Evolutionary conservation across 2,888 invertebrate genomes (phyloP).

Genomic region (Leptopilina myrica): DNA sequence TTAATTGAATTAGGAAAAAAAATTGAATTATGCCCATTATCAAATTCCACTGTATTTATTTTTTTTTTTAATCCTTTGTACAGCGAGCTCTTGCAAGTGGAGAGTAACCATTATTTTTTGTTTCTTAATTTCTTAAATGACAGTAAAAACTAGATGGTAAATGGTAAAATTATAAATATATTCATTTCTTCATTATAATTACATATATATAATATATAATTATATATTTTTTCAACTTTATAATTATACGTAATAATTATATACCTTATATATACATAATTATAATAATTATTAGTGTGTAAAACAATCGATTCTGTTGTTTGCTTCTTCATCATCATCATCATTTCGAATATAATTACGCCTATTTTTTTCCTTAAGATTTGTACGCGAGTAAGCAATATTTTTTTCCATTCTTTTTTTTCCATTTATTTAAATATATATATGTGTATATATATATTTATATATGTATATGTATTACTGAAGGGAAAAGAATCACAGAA

Average conservation of each 20-base stretch:
- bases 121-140: constrained; percentile 46
- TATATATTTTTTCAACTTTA: constrained; percentile 20
- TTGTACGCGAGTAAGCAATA: constrained; percentile 64
- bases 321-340: neutral
- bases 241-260: constrained; percentile 40
- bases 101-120: constrained; percentile 52
- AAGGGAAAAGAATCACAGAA: constrained; percentile 60
- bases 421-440: no score
- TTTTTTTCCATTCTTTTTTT: constrained; percentile 4
- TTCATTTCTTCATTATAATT: constrained; percentile 38
- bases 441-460: constrained; percentile 7
- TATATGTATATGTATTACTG: constrained; percentile 50
- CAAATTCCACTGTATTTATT: constrained; percentile 65
- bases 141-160: constrained; percentile 68
- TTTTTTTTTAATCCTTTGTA: constrained; percentile 64
- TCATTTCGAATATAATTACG: constrained; percentile 48
- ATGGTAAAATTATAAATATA: constrained; percentile 58
- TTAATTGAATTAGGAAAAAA: no score
- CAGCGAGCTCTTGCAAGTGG: constrained; percentile 66
- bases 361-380: constrained; percentile 55
- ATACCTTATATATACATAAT: constrained; percentile 33
- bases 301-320: constrained; percentile 43
- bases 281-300: constrained; percentile 48
- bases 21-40: constrained; percentile 27
- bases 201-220: constrained; percentile 14